These are phyloP conservation scores for Opisthograptis luteolata DNA, from an alignment of 2,888 invertebrate species.

Conservation along the genomic window DNA sequence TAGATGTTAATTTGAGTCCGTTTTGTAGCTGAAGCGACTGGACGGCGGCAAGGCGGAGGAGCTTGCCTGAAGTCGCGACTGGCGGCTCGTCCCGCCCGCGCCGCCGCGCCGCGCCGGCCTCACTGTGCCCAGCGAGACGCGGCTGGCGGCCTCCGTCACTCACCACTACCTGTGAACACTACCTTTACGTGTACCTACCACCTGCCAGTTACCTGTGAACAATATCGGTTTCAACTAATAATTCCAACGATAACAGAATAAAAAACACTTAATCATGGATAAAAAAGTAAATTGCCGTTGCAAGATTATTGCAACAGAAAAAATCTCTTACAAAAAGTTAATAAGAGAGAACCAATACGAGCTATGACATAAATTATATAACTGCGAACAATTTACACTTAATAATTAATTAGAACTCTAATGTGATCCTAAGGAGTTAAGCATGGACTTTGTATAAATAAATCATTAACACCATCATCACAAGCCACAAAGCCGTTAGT, in stretches of 20 bases:
- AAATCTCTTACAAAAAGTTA: too few species aligned
- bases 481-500: slow-evolving; percentile 10
- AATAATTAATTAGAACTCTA: too few species aligned
- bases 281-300: too few species aligned
- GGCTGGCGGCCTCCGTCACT: slow-evolving; percentile 32
- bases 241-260: too few species aligned
- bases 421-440: background rate
- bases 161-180: slow-evolving; percentile 40
- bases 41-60: slow-evolving; percentile 77
- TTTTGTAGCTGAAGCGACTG: slow-evolving; percentile 73
- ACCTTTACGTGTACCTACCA: too few species aligned
- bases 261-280: too few species aligned
- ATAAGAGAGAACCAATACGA: too few species aligned
- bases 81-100: slow-evolving; percentile 33
- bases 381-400: background rate
- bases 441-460: background rate
- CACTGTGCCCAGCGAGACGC: slow-evolving; percentile 30
- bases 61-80: slow-evolving; percentile 65
- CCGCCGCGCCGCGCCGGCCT: slow-evolving; percentile 33
- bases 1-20: too few species aligned
- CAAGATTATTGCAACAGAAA: too few species aligned
- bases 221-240: too few species aligned
- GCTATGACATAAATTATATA: background rate
- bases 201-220: too few species aligned
- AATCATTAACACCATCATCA: slow-evolving; percentile 2